Evolutionary conservation across 2,113 vertebrate genomes (phyloP).

Genomic region (Alosa alosa): DNA sequence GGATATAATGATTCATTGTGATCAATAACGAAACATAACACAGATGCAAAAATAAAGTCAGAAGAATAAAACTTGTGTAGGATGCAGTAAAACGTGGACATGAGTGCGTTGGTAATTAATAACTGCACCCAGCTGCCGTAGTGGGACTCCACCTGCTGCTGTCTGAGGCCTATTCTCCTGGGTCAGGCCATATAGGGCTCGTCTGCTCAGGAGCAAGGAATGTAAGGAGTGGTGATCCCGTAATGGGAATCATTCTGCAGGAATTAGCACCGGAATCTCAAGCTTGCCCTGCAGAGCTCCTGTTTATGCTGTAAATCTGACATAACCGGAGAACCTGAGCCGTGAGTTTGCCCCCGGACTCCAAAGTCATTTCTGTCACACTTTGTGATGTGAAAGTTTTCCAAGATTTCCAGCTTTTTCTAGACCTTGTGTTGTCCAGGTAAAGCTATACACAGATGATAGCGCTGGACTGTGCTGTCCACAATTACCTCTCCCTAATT

Average conservation of each 20-base stretch:
- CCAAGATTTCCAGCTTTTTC: no score
- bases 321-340: slow-evolving; percentile 23
- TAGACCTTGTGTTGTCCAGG: background rate
- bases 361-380: background rate
- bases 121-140: slow-evolving; percentile 27
- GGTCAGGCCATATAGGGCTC: slow-evolving; percentile 70
- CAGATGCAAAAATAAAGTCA: background rate
- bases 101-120: background rate
- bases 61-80: background rate
- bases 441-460: background rate
- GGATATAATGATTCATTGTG: no score
- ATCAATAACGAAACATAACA: background rate
- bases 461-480: no score
- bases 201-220: slow-evolving; percentile 70
- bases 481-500: no score
- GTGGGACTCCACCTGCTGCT: slow-evolving; percentile 27
- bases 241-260: slow-evolving; percentile 64
- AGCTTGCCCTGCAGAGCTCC: slow-evolving; percentile 53
- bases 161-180: slow-evolving; percentile 51
- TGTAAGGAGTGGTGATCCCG: slow-evolving; percentile 59
- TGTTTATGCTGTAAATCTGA: slow-evolving; percentile 65
- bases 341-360: slow-evolving; percentile 26
- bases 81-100: background rate
- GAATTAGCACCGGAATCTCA: slow-evolving; percentile 70
- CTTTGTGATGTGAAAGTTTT: background rate